A percentile compares a stretch with the other conserved stretches of the same genome.
Evolutionary conservation across 1,140 invertebrate genomes (phyloP).

Genomic region (Drosophila biarmipes): DNA sequence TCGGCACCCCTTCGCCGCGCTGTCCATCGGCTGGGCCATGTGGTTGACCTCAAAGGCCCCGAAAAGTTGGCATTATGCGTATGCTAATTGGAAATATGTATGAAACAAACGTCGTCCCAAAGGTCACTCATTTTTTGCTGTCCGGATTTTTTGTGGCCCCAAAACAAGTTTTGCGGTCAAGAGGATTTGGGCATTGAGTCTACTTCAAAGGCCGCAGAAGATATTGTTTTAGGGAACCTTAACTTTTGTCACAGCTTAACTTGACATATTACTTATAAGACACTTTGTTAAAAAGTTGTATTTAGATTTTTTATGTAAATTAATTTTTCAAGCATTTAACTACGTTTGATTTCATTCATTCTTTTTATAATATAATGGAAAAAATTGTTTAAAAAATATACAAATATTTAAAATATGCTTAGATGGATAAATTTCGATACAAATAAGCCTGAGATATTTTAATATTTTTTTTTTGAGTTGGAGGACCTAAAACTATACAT

Average conservation of each 20-base stretch:
- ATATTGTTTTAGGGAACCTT: constrained; percentile 3
- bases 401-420: too few relatives aligned
- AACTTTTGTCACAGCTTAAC: not conserved
- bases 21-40: constrained; percentile 19
- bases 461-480: too few relatives aligned
- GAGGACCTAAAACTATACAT: too few relatives aligned
- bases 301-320: not conserved
- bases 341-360: too few relatives aligned
- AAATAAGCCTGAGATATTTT: too few relatives aligned
- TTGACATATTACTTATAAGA: not conserved
- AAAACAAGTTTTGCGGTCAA: constrained; percentile 14
- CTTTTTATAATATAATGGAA: too few relatives aligned
- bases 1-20: not conserved
- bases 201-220: not conserved
- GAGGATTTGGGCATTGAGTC: constrained; percentile 12
- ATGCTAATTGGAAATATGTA: constrained; percentile 28
- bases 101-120: constrained; percentile 2
- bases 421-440: too few relatives aligned
- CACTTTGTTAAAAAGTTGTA: not conserved
- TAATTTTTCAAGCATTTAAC: not conserved
- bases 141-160: not conserved
- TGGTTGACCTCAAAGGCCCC: not conserved
- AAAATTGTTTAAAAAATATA: not conserved
- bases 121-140: constrained; percentile 16
- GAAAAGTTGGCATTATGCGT: constrained; percentile 25